These are phyloP conservation scores for Papilio helenus DNA, from an alignment of 1,140 invertebrate species.

Conservation along the genomic window DNA sequence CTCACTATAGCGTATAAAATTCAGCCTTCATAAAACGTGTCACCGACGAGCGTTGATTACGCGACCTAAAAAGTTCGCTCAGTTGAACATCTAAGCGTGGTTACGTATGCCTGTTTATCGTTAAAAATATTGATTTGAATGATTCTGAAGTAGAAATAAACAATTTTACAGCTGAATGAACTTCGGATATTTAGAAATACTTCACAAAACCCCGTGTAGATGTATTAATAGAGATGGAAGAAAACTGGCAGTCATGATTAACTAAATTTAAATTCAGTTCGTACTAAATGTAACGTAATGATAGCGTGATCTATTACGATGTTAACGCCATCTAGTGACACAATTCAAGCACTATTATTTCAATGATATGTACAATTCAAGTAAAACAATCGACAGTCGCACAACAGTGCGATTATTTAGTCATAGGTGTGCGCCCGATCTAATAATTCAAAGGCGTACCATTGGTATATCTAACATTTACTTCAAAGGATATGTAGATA, in stretches of 20 bases:
- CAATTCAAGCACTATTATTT: background rate
- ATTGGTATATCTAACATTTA: background rate
- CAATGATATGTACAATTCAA: background rate
- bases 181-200: background rate
- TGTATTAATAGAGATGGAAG: no score
- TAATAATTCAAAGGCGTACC: background rate
- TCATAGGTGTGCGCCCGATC: no score
- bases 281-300: background rate
- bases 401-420: no score
- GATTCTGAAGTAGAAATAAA: background rate
- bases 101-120: background rate
- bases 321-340: background rate
- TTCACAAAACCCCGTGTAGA: no score
- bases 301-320: background rate
- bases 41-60: conserved; percentile 23
- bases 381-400: background rate
- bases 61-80: conserved; percentile 18
- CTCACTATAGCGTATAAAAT: conserved; percentile 11
- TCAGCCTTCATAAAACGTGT: conserved; percentile 12
- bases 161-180: background rate
- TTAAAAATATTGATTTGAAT: conserved; percentile 17
- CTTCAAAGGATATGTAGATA: background rate
- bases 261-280: background rate
- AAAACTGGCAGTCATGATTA: no score
- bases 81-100: conserved; percentile 14